These are phyloP conservation scores for Cephalotes varians DNA, from an alignment of 2,888 invertebrate genomes.

Conservation along the genomic window DNA sequence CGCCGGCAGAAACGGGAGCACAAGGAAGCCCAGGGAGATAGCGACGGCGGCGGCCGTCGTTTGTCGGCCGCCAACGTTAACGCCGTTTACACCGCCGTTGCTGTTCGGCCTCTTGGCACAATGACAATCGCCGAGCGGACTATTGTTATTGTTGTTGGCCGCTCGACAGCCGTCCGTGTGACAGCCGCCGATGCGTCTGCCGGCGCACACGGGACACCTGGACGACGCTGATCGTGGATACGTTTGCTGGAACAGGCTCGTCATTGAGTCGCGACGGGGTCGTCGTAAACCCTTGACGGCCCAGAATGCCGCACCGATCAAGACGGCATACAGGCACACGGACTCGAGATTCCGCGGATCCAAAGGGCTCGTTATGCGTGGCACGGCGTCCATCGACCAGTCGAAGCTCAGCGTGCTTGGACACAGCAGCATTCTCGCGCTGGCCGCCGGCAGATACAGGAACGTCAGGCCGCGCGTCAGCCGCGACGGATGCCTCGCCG, in stretches of 20 bases:
- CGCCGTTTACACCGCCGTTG: slow-evolving; percentile 76
- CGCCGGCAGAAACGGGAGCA: slow-evolving; percentile 97
- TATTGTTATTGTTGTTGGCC: slow-evolving; percentile 91
- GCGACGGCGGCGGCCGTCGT: slow-evolving; percentile 88
- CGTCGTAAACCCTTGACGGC: slow-evolving; percentile 75
- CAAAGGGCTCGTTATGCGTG: slow-evolving; percentile 91
- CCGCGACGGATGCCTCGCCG: slow-evolving; percentile 94
- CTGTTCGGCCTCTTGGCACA: slow-evolving; percentile 83
- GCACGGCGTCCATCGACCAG: slow-evolving; percentile 99
- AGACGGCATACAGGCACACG: slow-evolving; percentile 90
- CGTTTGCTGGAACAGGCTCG: slow-evolving; percentile 41
- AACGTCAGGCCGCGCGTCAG: slow-evolving; percentile 96
- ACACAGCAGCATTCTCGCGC: slow-evolving; percentile 94
- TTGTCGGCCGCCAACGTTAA: slow-evolving; percentile 86
- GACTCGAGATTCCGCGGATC: slow-evolving; percentile 94
- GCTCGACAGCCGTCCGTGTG: slow-evolving; percentile 91
- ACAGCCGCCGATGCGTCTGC: slow-evolving; percentile 89
- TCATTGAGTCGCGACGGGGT: slow-evolving; percentile 29
- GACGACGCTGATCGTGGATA: slow-evolving; percentile 75
- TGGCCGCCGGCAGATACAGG: slow-evolving; percentile 96
- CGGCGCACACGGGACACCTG: slow-evolving; percentile 90
- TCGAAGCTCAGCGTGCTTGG: slow-evolving; percentile 97
- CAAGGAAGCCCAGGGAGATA: slow-evolving; percentile 89
- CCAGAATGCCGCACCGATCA: slow-evolving; percentile 79
- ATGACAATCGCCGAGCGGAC: slow-evolving; percentile 86